Base-by-base conservation (phyloP, 64 coral and sea anemone species). In the Catalaphyllia jardinei region DNA sequence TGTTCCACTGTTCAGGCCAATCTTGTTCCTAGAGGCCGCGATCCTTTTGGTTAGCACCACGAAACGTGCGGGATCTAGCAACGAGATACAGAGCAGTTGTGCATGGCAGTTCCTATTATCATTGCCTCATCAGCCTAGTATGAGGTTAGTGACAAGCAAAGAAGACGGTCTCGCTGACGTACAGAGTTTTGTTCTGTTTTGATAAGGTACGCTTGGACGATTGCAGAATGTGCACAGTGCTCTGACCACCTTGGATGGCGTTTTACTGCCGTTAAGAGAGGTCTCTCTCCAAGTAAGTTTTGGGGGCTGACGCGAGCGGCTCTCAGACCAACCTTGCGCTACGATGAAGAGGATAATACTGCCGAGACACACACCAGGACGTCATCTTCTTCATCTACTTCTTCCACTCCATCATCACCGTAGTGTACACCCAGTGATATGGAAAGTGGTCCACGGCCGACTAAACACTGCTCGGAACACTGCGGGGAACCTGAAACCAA, bases 191-290 rank as follows among this genome's bases (percentile, higher is more conserved):
- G 35, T 84, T 63, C 61, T 22, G 2, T 28, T 54, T 22, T 77
- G 42, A 64, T 22, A 46, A 99, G 97, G 79, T 99, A 99, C 30
- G 97, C 97, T 46, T 99, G 97, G 97, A 99, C 97, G 8, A 99
- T 99, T 22, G 97, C 97, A 29, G 97, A 99, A 74, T 99, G 97
- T 82, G 83, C 71, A 17, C 97, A 99, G 50, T 99, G 97, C 52
- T 73, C 75, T 50, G 89, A 99, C 17, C 97, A 99, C 73, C 62
- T 99, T 24, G 97, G 97, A 12, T 99, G 97, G 97, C 88, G 94
- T 84, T 99, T 99, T 71, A 99, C 93, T 29, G 87, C 97, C 1
- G 91, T 93, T 62, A 95, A 93, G 54, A 95, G 87, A 88, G 94
- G 91, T 42, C 77, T 99, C 25, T 80, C 77, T 22, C 97, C 97